Conservation (phyloP, 2,113 vertebrate species). For the Hoplias malabaricus region DNA sequence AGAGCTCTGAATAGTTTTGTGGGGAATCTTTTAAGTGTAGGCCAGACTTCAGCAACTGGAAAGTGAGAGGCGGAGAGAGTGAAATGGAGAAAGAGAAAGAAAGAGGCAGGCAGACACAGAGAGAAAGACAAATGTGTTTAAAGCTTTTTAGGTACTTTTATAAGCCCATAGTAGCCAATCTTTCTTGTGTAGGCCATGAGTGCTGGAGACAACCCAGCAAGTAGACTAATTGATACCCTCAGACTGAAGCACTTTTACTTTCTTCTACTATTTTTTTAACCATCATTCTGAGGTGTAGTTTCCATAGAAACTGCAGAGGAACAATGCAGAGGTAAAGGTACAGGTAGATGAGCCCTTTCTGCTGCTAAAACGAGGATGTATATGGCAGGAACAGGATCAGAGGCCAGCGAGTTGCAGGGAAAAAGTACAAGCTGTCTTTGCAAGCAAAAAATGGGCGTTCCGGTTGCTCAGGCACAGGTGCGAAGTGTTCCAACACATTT, state of each 20-base stretch:
- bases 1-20: slow-evolving; percentile 12
- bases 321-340: slow-evolving; percentile 51
- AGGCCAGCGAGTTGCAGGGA: slow-evolving; percentile 55
- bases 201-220: slow-evolving; percentile 22
- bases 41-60: neutral
- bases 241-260: slow-evolving; percentile 21
- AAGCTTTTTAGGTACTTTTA: slow-evolving; percentile 1
- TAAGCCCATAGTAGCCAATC: slow-evolving; percentile 18
- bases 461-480: slow-evolving; percentile 21
- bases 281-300: slow-evolving; percentile 49
- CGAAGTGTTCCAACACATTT: slow-evolving; percentile 49
- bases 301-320: slow-evolving; percentile 51
- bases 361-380: slow-evolving; percentile 66
- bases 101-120: slow-evolving; percentile 50
- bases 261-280: slow-evolving; percentile 36
- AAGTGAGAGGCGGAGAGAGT: too few relatives aligned
- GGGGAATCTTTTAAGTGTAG: neutral
- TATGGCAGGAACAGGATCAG: slow-evolving; percentile 64
- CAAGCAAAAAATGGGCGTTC: slow-evolving; percentile 30
- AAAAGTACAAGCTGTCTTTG: slow-evolving; percentile 63
- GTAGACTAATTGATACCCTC: slow-evolving; percentile 49
- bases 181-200: slow-evolving; percentile 11
- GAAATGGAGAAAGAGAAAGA: too few relatives aligned
- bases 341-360: slow-evolving; percentile 57
- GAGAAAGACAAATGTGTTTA: slow-evolving; percentile 12